A percentile compares a stretch with the other conserved stretches of the same genome.
phyloP scores from a whole-genome alignment of 2,888 invertebrate genomes.

The Heteromyza rotundicornis region DNA sequence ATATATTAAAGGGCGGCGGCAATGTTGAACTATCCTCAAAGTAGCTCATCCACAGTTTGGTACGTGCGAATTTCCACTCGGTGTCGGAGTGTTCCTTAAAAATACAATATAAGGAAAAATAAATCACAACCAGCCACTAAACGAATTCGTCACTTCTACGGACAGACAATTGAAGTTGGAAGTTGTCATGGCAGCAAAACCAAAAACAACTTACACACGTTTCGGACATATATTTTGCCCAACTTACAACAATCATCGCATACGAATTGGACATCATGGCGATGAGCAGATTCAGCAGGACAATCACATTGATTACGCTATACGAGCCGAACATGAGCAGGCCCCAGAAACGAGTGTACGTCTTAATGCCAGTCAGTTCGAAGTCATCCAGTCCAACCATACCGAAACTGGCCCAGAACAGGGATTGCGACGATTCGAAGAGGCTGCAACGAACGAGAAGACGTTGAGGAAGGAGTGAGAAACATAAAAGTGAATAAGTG shows the following conservation, averaged over 20 bases:
- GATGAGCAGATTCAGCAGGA: conserved; percentile 89
- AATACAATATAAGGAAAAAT: not conserved
- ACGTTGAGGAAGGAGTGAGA: not conserved
- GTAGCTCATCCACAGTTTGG: conserved; percentile 94
- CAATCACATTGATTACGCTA: conserved; percentile 93
- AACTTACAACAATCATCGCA: conserved; percentile 85
- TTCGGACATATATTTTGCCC: not conserved
- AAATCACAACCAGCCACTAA: too few relatives aligned
- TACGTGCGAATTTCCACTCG: conserved; percentile 96
- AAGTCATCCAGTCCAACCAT: conserved; percentile 88
- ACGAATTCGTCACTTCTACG: too few relatives aligned
- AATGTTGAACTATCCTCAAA: conserved; percentile 91
- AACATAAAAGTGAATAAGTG: conserved; percentile 8
- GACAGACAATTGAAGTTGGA: not conserved
- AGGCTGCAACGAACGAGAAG: too few relatives aligned
- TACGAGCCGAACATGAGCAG: conserved; percentile 96
- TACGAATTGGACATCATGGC: conserved; percentile 99
- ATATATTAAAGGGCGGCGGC: conserved; percentile 92
- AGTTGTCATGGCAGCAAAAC: not conserved
- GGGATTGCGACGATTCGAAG: conserved; percentile 92
- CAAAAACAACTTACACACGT: not conserved
- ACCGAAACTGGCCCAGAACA: conserved; percentile 97
- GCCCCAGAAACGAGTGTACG: conserved; percentile 93
- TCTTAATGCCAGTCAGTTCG: conserved; percentile 85
- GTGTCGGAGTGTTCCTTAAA: conserved; percentile 89